Evolutionary conservation across 2,113 vertebrate species (phyloP).

Genomic region (Petroica traversi): DNA sequence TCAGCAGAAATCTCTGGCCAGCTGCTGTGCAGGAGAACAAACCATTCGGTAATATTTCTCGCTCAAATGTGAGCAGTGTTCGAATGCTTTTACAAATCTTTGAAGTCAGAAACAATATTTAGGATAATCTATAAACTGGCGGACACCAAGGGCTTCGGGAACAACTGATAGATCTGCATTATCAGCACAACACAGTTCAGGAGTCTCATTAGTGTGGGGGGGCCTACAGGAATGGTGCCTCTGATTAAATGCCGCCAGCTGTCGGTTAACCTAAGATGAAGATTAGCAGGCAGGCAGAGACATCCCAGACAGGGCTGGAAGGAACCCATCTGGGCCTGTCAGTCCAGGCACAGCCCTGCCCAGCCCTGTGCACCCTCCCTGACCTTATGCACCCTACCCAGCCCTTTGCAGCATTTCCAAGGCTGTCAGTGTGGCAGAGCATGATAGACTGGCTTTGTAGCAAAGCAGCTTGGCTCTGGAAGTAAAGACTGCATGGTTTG

Average conservation of each 20-base stretch:
- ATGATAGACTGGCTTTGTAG: neutral
- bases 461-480: neutral
- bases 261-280: neutral
- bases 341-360: neutral
- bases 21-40: neutral
- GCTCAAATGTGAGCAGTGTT: neutral
- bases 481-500: neutral
- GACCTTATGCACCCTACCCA: neutral
- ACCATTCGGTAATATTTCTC: neutral
- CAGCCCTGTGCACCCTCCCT: neutral
- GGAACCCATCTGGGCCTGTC: neutral
- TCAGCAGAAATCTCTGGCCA: neutral
- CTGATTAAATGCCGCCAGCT: slow-evolving; percentile 16
- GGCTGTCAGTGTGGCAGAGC: neutral
- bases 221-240: neutral
- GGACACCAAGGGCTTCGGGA: neutral
- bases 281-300: neutral
- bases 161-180: neutral
- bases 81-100: neutral
- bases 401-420: neutral
- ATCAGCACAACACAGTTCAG: neutral
- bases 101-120: slow-evolving; percentile 26
- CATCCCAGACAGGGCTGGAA: neutral
- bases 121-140: neutral
- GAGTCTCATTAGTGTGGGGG: neutral